phyloP scores from a whole-genome alignment of 2,797 vertebrate genomes.

The Sebastes diaconus region DNA sequence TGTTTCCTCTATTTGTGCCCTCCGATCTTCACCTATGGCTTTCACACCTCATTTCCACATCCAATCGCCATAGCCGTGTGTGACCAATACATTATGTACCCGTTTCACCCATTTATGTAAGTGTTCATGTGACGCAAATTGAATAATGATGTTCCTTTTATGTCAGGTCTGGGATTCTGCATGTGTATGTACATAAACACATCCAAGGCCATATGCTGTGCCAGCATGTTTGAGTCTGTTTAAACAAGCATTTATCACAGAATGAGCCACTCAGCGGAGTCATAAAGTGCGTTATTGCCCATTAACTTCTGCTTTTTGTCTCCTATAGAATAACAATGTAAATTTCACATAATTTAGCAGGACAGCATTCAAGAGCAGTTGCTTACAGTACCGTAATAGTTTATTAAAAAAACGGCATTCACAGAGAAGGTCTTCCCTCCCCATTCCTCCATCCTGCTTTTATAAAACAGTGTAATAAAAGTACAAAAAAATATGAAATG shows the following conservation, averaged over 20 bases:
- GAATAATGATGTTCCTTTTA: background rate
- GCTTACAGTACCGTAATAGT: background rate
- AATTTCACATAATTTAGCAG: background rate
- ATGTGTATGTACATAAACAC: slow-evolving; percentile 9
- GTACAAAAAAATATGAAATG: background rate
- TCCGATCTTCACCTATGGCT: slow-evolving; percentile 12
- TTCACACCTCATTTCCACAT: slow-evolving; percentile 34
- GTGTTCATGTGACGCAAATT: slow-evolving; percentile 1
- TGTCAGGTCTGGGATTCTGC: slow-evolving; percentile 1
- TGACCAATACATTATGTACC: slow-evolving; percentile 18
- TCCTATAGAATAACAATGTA: background rate
- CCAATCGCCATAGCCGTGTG: background rate
- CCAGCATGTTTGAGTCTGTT: slow-evolving; percentile 20
- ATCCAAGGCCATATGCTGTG: slow-evolving; percentile 27
- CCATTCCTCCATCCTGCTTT: background rate
- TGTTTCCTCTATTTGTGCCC: background rate
- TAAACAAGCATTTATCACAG: slow-evolving; percentile 22
- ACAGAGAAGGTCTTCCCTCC: background rate
- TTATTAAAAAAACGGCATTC: background rate
- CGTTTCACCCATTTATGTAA: background rate
- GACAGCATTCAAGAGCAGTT: background rate
- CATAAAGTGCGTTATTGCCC: slow-evolving; percentile 23
- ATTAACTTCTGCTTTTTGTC: slow-evolving; percentile 24
- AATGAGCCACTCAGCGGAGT: slow-evolving; percentile 16
- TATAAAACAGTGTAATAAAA: background rate